Percentiles rank a stretch among this genome's conserved stretches.
phyloP scores from a whole-genome alignment of 2,888 invertebrate genomes.

The Argyresthia goedartella region DNA sequence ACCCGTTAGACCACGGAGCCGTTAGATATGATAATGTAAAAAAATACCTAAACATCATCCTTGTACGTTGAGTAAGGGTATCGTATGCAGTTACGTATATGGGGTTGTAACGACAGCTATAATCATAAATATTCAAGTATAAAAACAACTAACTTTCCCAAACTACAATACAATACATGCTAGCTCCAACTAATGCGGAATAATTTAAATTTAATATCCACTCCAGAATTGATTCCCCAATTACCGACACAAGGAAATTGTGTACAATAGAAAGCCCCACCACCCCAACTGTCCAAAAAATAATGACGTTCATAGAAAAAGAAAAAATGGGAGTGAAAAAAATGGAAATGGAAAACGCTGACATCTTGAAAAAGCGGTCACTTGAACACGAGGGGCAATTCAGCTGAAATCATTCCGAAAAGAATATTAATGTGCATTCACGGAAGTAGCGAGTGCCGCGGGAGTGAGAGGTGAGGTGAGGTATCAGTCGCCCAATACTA shows the following conservation, averaged over 20 bases:
- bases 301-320: slow-evolving; percentile 22
- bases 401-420: slow-evolving; percentile 44
- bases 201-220: not conserved
- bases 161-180: too few relatives aligned
- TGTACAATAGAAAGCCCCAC: not conserved
- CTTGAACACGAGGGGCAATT: slow-evolving; percentile 40
- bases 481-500: too few relatives aligned
- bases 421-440: slow-evolving; percentile 27
- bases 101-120: too few relatives aligned
- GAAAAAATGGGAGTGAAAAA: slow-evolving; percentile 17
- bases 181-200: too few relatives aligned
- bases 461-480: too few relatives aligned
- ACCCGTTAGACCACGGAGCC: too few relatives aligned
- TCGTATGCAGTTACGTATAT: too few relatives aligned
- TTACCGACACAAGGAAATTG: not conserved
- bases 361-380: slow-evolving; percentile 20
- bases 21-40: too few relatives aligned
- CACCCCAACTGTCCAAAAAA: slow-evolving; percentile 22
- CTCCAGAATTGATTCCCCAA: not conserved
- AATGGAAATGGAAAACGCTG: slow-evolving; percentile 15
- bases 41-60: too few relatives aligned
- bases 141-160: too few relatives aligned
- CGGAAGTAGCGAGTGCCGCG: slow-evolving; percentile 9
- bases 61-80: too few relatives aligned
- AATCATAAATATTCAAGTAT: too few relatives aligned